Evolutionary conservation across 2,888 invertebrate species (phyloP).

Genomic region (Sminthurinus aureus): DNA sequence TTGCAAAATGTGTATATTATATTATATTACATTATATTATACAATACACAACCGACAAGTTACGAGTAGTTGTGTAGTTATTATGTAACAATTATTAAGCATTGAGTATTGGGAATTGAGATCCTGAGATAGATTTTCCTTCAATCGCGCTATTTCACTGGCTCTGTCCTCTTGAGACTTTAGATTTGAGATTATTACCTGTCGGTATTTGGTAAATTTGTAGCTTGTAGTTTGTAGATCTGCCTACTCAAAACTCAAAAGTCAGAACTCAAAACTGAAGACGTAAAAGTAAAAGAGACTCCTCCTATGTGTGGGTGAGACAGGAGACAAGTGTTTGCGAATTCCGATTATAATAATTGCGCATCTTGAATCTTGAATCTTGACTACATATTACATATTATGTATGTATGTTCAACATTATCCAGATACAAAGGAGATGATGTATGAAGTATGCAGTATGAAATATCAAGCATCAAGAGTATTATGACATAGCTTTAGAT

Average conservation of each 20-base stretch:
- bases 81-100: not conserved
- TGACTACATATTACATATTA: too few relatives aligned
- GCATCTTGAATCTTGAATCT: constrained; percentile 4
- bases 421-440: too few relatives aligned
- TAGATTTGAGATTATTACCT: not conserved
- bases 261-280: not conserved
- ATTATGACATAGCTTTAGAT: too few relatives aligned
- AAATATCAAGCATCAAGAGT: not conserved
- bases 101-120: not conserved
- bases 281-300: not conserved
- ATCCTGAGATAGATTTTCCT: not conserved
- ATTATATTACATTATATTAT: too few relatives aligned
- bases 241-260: constrained; percentile 27
- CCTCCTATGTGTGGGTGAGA: constrained; percentile 38
- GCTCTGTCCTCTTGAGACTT: too few relatives aligned
- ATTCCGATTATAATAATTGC: constrained; percentile 34
- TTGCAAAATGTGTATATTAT: too few relatives aligned
- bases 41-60: too few relatives aligned
- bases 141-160: too few relatives aligned
- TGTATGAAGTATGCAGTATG: too few relatives aligned
- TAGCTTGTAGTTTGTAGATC: constrained; percentile 25
- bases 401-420: too few relatives aligned
- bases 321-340: constrained; percentile 35
- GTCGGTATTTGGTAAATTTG: constrained; percentile 25
- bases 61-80: too few relatives aligned